A percentile compares a stretch with the other conserved stretches of the same genome.
Conservation (phyloP, 23 tunicate genomes). For the Ascidia mentula region DNA sequence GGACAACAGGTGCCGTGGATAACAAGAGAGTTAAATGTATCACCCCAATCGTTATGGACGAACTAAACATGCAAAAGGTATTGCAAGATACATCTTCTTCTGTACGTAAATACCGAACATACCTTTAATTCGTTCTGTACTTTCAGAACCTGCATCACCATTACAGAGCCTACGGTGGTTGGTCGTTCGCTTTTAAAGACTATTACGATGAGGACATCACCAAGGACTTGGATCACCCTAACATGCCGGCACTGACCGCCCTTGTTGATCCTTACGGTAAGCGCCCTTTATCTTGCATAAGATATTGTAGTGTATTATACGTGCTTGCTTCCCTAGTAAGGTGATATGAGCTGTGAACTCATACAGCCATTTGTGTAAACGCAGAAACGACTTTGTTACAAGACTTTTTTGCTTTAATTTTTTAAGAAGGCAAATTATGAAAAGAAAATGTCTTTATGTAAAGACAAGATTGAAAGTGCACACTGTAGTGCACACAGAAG, state of each 20-base stretch:
- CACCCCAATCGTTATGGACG: conserved; percentile 88
- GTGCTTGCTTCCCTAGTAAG: too few species aligned
- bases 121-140: background rate
- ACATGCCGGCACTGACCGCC: conserved; percentile 65
- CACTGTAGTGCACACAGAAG: too few species aligned
- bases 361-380: too few species aligned
- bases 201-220: conserved; percentile 90
- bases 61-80: conserved; percentile 92
- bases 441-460: too few species aligned
- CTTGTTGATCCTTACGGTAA: conserved; percentile 85
- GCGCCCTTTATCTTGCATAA: background rate
- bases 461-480: too few species aligned
- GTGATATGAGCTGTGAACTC: too few species aligned
- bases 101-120: too few species aligned
- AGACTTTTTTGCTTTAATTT: too few species aligned
- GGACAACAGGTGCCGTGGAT: conserved; percentile 94
- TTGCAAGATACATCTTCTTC: too few species aligned
- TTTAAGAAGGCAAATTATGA: too few species aligned
- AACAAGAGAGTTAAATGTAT: conserved; percentile 82
- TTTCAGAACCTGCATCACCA: conserved; percentile 88
- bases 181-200: conserved; percentile 92
- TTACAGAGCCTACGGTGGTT: conserved; percentile 95
- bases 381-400: too few species aligned
- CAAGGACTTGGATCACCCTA: conserved; percentile 80
- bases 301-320: background rate